Evolutionary conservation across 2,888 invertebrate genomes (phyloP), one percentile per base, ranked within the genome.

Genomic region (Iphiclides podalirius): DNA sequence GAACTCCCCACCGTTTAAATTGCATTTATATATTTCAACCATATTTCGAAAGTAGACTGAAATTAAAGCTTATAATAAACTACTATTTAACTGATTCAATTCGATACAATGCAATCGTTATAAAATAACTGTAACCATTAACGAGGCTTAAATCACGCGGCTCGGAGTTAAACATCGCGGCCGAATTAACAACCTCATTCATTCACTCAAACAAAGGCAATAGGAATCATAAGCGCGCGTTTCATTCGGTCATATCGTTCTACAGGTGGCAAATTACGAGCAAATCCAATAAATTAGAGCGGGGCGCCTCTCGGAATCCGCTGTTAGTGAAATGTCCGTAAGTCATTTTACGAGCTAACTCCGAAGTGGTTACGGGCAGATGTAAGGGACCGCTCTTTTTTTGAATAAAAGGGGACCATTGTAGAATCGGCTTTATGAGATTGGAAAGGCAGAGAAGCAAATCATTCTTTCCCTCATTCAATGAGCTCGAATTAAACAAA

Each of bases 241-340:
- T 50, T 40, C 39, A 50, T 50, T 50, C 50, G 48, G 63, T 61
- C 64, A 70, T 72, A 73, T 75, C 67, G 72, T 75, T 73, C 84
- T 75, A 84, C 83, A 84, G 84, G 84, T 84, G 84, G 81, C 70
- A 66, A 70, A 72, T 81, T 80, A 75, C 70, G 67, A 75, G 79
- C 77, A 70, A 69, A 69, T 70, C 70, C 71, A 63, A 80, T 83
- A 81, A 82, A 83, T 83, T 82, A 79, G 69, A 65, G 58, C 64
- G 63, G 64, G 69, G 72, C 71, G 69, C 73, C 73, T 64, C 76
- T 63, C 65, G 65, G 59, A 70, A 70, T 70, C 72, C 63, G 63
- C 63, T 63, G 61, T 66, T 64, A 48, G 50, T 52, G 53, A 53
- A 55, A 55, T 54, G 58, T 55, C 56, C 50, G 50, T 50, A 50